phyloP scores from a whole-genome alignment of 2,888 invertebrate species.

The Pteria penguin region DNA sequence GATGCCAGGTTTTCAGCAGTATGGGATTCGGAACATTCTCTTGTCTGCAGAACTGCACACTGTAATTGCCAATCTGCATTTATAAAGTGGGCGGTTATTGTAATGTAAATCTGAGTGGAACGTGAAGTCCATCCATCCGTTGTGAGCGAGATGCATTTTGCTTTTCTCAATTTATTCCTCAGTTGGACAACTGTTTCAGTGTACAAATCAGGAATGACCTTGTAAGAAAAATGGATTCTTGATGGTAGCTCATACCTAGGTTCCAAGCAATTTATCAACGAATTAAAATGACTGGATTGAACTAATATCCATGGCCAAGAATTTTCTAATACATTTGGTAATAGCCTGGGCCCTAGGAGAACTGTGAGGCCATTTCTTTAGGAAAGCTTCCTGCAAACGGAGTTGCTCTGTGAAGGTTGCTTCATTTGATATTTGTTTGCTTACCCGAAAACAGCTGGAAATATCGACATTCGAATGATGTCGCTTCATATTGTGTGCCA shows the following conservation, averaged over 20 bases:
- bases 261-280: conserved; percentile 33
- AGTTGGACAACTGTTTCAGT: conserved; percentile 18
- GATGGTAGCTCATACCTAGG: conserved; percentile 33
- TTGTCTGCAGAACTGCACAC: conserved; percentile 41
- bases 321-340: neutral
- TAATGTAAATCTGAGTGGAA: conserved; percentile 40
- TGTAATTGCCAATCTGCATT: conserved; percentile 37
- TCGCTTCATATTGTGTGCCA: conserved; percentile 11
- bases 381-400: neutral
- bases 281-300: conserved; percentile 30
- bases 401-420: neutral
- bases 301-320: conserved; percentile 27
- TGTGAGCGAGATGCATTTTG: conserved; percentile 36
- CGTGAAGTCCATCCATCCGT: conserved; percentile 51
- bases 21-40: conserved; percentile 31
- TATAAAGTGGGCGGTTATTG: conserved; percentile 47
- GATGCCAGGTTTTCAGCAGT: conserved; percentile 29
- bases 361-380: neutral
- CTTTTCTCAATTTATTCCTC: conserved; percentile 1
- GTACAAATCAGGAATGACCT: conserved; percentile 27
- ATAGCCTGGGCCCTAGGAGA: neutral
- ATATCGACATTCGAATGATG: conserved; percentile 3
- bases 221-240: conserved; percentile 35
- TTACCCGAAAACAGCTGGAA: neutral
- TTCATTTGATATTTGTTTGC: neutral